Percentiles rank a stretch among this genome's conserved stretches.
Conservation (phyloP, 2,113 vertebrate genomes). For the Oryctolagus cuniculus region mOryCun1.1 NC_091438.1:1793001-1793500, state of each 20-base stretch:
- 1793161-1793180: conserved; percentile 84
- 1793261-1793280: conserved; percentile 88
- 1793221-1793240: conserved; percentile 89
- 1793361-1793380: conserved; percentile 68
- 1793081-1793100: conserved; percentile 22
- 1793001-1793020: conserved; percentile 19
- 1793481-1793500: not conserved
- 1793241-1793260: conserved; percentile 82
- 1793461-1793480: conserved; percentile 7
- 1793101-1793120: conserved; percentile 47
- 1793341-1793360: conserved; percentile 74
- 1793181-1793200: conserved; percentile 87
- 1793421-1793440: not conserved
- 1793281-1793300: conserved; percentile 90
- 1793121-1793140: conserved; percentile 77
- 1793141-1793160: conserved; percentile 77
- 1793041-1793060: conserved; percentile 5
- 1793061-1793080: not conserved
- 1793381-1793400: conserved; percentile 60
- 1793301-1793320: conserved; percentile 81
- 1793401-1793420: not conserved
- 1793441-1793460: conserved; percentile 25
- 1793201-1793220: conserved; percentile 92
- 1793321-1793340: conserved; percentile 75
- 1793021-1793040: not conserved